Evolutionary conservation across 2,888 invertebrate species (phyloP), one percentile per base, ranked within the genome.

Genomic region (Euphydryas editha): DNA sequence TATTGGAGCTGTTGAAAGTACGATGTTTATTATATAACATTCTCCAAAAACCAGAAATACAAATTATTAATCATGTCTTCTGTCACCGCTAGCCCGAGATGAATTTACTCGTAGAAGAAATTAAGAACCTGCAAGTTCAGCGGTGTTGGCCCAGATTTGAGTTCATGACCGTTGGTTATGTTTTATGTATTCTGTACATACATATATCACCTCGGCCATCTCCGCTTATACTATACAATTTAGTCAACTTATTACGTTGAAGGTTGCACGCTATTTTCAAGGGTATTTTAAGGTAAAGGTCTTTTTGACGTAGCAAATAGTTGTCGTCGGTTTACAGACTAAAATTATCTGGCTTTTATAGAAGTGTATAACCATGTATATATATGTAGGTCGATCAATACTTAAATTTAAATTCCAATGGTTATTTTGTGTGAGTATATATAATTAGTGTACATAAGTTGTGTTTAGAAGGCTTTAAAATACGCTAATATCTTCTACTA

Each of bases 261-360:
- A 54, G 54, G 30, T 15, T 17, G 10, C 11, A 6, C 42, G 54
- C 15, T 21, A 36, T 54, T 54, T 61, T 54, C 24, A 18, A 49
- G 46, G 57, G 62, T 62, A 62, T 62, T 62, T 62, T 57, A 49
- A 57, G 49, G 57, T 56, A 24, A 47, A 57, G 49, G 37, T 36
- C 57, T 47, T 36, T 49, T 62, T 37, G 60, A 51, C 20, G 15
- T 51, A 4, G 51, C 36, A 51, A 51, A 60, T 60, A 39, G 60
- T 39, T 39, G 49, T 49, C 60, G 60, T 51, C 21, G 36, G 0
- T 4, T 54, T 20, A 60, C 51, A 60, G 60, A 60, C 39, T 21
- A 21, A 51, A 60, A 51, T 51, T 60, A 21, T 51, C 49, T 39
- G 21, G 7, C 20, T 49, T 49, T 60, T 51, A 30, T 15, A 24